These are phyloP conservation scores for Genyomyrus donnyi DNA, from an alignment of 2,113 vertebrate genomes.

Conservation along the genomic window DNA sequence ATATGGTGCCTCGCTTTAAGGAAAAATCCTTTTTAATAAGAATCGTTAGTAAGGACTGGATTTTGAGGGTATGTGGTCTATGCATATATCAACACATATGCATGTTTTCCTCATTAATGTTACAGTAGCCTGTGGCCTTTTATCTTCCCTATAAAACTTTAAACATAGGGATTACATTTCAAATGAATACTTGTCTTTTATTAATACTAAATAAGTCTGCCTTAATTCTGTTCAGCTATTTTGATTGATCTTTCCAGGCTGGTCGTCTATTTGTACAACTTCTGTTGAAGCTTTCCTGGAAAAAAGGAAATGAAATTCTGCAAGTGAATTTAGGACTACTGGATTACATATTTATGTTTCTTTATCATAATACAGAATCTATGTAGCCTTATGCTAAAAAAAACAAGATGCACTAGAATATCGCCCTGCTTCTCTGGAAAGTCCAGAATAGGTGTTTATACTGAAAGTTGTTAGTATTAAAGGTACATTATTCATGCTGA, in stretches of 20 bases:
- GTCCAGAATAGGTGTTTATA: constrained; percentile 40
- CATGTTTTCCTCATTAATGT: background rate
- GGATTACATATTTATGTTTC: background rate
- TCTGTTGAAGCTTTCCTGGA: background rate
- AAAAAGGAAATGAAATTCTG: background rate
- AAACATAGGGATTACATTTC: background rate
- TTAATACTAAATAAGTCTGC: constrained; percentile 11
- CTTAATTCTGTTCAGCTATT: constrained; percentile 7
- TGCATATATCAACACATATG: constrained; percentile 11
- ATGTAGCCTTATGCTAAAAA: constrained; percentile 44
- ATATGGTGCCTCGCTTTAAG: background rate
- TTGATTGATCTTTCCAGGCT: background rate
- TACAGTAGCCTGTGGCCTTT: background rate
- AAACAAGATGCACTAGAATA: constrained; percentile 51
- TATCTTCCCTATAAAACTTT: background rate
- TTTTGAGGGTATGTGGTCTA: background rate
- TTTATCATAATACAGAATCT: background rate
- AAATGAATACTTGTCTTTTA: background rate
- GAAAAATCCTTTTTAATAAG: background rate
- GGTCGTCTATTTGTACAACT: background rate
- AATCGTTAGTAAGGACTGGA: background rate
- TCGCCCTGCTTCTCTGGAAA: constrained; percentile 40
- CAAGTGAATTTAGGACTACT: background rate
- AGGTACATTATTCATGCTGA: constrained; percentile 53
- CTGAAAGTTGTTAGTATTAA: constrained; percentile 42